A percentile compares a stretch with the other conserved stretches of the same genome.
Conservation (phyloP, 2,113 vertebrate genomes). For the Proteles cristata region DNA sequence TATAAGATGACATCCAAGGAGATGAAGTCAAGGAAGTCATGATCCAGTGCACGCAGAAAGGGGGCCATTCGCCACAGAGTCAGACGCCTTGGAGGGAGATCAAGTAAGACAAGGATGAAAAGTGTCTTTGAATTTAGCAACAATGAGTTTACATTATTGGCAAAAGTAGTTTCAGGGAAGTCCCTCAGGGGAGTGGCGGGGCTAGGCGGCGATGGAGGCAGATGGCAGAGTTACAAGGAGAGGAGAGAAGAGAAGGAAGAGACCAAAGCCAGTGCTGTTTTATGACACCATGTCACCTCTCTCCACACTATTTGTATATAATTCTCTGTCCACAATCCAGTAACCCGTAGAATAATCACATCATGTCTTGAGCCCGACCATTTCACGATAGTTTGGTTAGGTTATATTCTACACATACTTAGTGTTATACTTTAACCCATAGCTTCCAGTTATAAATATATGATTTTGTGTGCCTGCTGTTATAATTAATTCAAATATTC, state of each 20-base stretch:
- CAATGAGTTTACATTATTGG: background rate
- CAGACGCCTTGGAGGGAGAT: background rate
- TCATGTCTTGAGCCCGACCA: background rate
- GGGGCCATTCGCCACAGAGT: background rate
- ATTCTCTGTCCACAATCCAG: background rate
- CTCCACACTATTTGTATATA: background rate
- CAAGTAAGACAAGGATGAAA: background rate
- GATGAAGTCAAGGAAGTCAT: background rate
- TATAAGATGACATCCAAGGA: background rate
- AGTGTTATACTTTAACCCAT: background rate
- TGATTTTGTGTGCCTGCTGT: background rate
- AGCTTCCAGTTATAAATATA: conserved; percentile 37
- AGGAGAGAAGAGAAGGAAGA: background rate
- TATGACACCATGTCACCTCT: background rate
- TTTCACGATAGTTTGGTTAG: background rate
- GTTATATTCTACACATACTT: background rate
- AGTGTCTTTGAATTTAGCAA: background rate
- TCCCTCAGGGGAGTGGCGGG: accelerated
- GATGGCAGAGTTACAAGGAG: background rate
- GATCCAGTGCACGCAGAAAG: background rate
- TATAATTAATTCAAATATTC: conserved; percentile 38
- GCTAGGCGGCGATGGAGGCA: background rate
- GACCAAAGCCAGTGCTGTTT: background rate
- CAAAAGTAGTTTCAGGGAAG: background rate
- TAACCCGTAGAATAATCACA: background rate